phyloP scores from a whole-genome alignment of 2,888 invertebrate species.

The Dermolepida albohirtum region DNA sequence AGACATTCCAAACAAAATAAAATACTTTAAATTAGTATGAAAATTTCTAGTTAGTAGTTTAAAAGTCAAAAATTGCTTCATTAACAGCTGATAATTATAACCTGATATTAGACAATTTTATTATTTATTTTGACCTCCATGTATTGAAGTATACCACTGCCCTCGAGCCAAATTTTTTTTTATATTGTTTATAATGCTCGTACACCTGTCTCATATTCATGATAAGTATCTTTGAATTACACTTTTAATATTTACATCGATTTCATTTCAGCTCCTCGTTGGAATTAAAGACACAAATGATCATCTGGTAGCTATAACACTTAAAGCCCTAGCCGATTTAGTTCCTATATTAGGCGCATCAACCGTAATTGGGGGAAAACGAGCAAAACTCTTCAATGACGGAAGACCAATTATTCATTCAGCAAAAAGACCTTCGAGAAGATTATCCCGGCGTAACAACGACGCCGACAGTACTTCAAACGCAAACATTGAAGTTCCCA shows the following conservation, averaged over 20 bases:
- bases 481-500: not conserved
- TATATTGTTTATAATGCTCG: too few species aligned
- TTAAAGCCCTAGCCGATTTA: conserved; percentile 84
- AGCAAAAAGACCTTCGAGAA: conserved; percentile 22
- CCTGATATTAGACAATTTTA: too few species aligned
- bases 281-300: conserved; percentile 91
- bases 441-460: conserved; percentile 15
- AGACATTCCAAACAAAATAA: too few species aligned
- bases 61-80: too few species aligned
- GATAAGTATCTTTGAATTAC: not conserved
- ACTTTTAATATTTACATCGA: not conserved
- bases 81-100: too few species aligned
- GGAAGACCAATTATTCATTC: conserved; percentile 74
- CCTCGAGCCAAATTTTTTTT: too few species aligned
- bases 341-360: conserved; percentile 87
- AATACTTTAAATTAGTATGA: too few species aligned
- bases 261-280: conserved; percentile 66
- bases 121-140: too few species aligned
- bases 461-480: conserved; percentile 22
- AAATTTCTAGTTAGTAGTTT: too few species aligned
- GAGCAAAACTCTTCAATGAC: conserved; percentile 85
- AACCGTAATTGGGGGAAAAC: conserved; percentile 86
- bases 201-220: too few species aligned
- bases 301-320: conserved; percentile 82
- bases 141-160: too few species aligned